These are phyloP conservation scores for Hiodon tergisus DNA, from an alignment of 2,113 vertebrate genomes.

Conservation along the genomic window DNA sequence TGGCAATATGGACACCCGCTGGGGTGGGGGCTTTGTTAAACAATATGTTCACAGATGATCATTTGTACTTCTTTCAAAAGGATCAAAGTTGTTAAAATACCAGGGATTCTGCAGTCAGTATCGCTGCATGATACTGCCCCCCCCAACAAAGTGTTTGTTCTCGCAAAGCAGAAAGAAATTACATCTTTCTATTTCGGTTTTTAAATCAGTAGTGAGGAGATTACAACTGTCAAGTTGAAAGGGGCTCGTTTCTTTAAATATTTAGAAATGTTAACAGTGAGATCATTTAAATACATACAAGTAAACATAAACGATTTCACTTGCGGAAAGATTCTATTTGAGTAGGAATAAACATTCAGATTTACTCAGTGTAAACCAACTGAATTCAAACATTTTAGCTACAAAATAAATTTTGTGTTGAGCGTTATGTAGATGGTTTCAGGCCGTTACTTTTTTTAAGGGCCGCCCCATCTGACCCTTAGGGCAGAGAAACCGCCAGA, in stretches of 20 bases:
- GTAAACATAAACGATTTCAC: not conserved
- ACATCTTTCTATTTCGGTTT: not conserved
- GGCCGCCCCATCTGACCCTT: not conserved
- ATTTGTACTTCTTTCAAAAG: slow-evolving; percentile 21
- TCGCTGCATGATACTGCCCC: not conserved
- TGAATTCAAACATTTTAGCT: not conserved
- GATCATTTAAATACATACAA: not conserved
- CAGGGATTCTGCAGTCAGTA: not conserved
- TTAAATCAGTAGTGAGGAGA: not conserved
- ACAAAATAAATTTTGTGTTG: not conserved
- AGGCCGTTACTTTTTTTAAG: not conserved
- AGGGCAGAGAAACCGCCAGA: not conserved
- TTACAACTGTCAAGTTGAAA: not conserved
- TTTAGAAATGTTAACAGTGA: not conserved
- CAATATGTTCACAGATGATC: slow-evolving; percentile 23
- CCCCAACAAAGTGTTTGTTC: not conserved
- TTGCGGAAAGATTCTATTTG: not conserved
- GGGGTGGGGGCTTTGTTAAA: not conserved
- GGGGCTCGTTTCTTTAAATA: not conserved
- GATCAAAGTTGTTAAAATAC: slow-evolving; percentile 20
- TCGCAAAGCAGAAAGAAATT: not conserved
- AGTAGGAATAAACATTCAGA: not conserved
- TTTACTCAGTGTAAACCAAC: not conserved
- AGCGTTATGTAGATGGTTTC: slow-evolving; percentile 2
- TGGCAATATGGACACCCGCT: not conserved